Evolutionary conservation across 2,888 invertebrate species (phyloP).

Genomic region (Epinotia ramella): DNA sequence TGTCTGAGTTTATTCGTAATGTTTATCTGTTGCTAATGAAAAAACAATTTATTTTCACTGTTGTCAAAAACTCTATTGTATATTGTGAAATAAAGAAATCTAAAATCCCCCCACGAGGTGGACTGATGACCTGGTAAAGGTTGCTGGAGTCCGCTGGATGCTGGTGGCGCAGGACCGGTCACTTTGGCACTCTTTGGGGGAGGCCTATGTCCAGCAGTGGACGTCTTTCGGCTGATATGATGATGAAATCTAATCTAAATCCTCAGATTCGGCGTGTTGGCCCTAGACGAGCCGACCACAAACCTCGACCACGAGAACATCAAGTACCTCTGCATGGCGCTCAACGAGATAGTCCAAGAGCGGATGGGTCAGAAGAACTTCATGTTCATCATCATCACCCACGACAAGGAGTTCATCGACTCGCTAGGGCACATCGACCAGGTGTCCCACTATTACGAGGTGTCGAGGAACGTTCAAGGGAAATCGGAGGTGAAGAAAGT

Average conservation of each 20-base stretch:
- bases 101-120: too few relatives aligned
- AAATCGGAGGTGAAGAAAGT: slow-evolving; percentile 83
- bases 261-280: slow-evolving; percentile 94
- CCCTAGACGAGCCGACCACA: slow-evolving; percentile 99
- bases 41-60: too few relatives aligned
- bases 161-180: too few relatives aligned
- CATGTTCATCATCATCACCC: slow-evolving; percentile 98
- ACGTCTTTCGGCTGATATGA: too few relatives aligned
- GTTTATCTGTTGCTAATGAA: too few relatives aligned
- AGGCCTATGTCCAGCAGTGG: too few relatives aligned
- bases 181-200: too few relatives aligned
- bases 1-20: too few relatives aligned
- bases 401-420: slow-evolving; percentile 96
- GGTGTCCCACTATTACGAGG: slow-evolving; percentile 89
- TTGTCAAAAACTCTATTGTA: too few relatives aligned
- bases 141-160: too few relatives aligned
- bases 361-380: slow-evolving; percentile 90
- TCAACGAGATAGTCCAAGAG: slow-evolving; percentile 88
- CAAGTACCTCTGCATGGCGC: slow-evolving; percentile 91
- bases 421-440: slow-evolving; percentile 90
- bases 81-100: too few relatives aligned
- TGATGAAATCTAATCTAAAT: background rate
- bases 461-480: slow-evolving; percentile 86
- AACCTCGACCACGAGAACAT: slow-evolving; percentile 97
- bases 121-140: too few relatives aligned